These are phyloP conservation scores for Alces alces DNA, from an alignment of 2,113 vertebrate genomes.

Conservation along the genomic window DNA sequence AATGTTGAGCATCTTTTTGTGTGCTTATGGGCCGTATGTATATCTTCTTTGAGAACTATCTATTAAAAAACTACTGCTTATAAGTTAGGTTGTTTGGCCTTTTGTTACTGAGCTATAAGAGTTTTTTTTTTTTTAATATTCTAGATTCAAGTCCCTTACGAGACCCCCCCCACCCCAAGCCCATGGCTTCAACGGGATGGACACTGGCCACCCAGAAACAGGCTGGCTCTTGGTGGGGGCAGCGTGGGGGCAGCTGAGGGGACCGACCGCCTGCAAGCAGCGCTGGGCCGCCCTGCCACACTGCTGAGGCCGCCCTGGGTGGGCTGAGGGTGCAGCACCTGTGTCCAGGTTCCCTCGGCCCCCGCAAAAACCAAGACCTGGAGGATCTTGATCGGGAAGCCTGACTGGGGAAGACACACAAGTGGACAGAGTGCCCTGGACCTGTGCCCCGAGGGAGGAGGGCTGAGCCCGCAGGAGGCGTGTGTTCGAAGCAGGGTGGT, in stretches of 20 bases:
- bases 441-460: not conserved
- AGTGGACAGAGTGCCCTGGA: not conserved
- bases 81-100: not conserved
- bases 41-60: not conserved
- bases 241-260: not conserved
- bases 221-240: not conserved
- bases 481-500: not conserved
- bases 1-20: not conserved
- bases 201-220: not conserved
- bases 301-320: not conserved
- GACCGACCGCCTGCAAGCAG: not conserved
- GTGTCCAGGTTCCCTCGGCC: not conserved
- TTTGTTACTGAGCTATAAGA: not conserved
- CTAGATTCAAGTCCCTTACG: not conserved
- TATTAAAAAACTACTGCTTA: not conserved
- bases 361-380: not conserved
- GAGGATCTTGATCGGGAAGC: not conserved
- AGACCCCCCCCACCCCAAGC: not conserved
- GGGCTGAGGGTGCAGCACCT: not conserved
- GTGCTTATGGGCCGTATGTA: not conserved
- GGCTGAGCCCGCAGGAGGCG: not conserved
- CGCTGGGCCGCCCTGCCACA: not conserved
- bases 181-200: not conserved
- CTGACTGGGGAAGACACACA: not conserved
- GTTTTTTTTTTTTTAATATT: not conserved